phyloP scores from a whole-genome alignment of 1,140 invertebrate species.

The Tetranychus cinnabarinus region DNA sequence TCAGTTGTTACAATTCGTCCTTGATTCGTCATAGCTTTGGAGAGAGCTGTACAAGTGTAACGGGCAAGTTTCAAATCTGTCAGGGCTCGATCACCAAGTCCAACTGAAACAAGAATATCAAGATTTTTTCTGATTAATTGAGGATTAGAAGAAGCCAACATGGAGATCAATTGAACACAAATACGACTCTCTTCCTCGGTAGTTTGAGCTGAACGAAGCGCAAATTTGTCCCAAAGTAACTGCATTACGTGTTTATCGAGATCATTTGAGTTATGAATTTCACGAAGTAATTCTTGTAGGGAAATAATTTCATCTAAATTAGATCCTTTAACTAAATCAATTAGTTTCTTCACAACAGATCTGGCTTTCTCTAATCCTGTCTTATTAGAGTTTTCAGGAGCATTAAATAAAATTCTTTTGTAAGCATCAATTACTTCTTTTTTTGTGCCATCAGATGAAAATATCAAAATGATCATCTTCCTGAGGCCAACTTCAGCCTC shows the following conservation, averaged over 20 bases:
- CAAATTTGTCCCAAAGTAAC: conserved; percentile 56
- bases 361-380: conserved; percentile 22
- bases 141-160: conserved; percentile 33
- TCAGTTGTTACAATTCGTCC: conserved; percentile 11
- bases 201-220: conserved; percentile 42
- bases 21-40: conserved; percentile 23
- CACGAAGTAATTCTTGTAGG: conserved; percentile 40
- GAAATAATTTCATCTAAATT: conserved; percentile 38
- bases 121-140: conserved; percentile 32
- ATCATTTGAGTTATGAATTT: conserved; percentile 28
- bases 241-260: conserved; percentile 27
- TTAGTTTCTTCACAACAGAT: conserved; percentile 33
- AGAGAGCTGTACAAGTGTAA: conserved; percentile 32
- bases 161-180: conserved; percentile 43
- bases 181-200: conserved; percentile 37
- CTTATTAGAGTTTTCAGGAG: neutral
- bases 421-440: conserved; percentile 35
- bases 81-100: conserved; percentile 26
- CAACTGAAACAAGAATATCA: conserved; percentile 30
- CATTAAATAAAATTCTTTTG: conserved; percentile 32
- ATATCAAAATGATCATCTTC: conserved; percentile 48
- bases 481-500: conserved; percentile 41
- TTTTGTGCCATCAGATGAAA: conserved; percentile 36
- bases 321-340: conserved; percentile 30
- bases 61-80: conserved; percentile 29